These are phyloP conservation scores for Megaceryle alcyon DNA, from an alignment of 2,797 vertebrate species.

Conservation along the genomic window DNA sequence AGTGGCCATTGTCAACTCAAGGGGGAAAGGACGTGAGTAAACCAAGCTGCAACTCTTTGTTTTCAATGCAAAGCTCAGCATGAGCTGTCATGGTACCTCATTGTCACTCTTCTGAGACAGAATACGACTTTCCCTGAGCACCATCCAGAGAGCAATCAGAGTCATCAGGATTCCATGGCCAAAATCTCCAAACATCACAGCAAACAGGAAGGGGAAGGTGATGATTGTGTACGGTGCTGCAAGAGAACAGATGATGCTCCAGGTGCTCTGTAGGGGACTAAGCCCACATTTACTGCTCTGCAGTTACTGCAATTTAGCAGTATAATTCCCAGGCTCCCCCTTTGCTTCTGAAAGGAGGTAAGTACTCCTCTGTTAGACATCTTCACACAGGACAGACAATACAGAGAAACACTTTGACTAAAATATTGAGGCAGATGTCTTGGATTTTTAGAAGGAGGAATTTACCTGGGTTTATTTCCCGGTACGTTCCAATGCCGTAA, in stretches of 20 bases:
- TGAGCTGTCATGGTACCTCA: slow-evolving; percentile 84
- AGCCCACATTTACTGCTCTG: not conserved
- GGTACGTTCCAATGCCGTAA: slow-evolving; percentile 94
- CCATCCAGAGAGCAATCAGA: slow-evolving; percentile 92
- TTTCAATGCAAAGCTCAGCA: not conserved
- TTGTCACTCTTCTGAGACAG: slow-evolving; percentile 94
- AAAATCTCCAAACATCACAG: slow-evolving; percentile 98
- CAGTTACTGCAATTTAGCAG: not conserved
- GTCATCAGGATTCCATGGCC: slow-evolving; percentile 95
- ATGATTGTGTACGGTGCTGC: slow-evolving; percentile 97
- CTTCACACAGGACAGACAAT: not conserved
- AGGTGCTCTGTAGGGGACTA: too few species aligned
- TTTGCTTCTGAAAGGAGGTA: not conserved
- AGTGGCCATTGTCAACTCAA: not conserved
- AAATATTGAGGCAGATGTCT: not conserved
- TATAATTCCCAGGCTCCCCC: not conserved
- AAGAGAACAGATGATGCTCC: slow-evolving; percentile 23
- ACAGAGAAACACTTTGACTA: not conserved
- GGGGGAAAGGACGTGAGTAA: not conserved
- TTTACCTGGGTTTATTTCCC: slow-evolving; percentile 97
- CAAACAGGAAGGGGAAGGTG: slow-evolving; percentile 98
- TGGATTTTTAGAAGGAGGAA: not conserved
- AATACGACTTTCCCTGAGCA: slow-evolving; percentile 92
- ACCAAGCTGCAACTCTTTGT: not conserved
- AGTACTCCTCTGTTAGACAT: not conserved